phyloP scores from a whole-genome alignment of 1,140 invertebrate genomes.

The Homalodisca vitripennis region DNA sequence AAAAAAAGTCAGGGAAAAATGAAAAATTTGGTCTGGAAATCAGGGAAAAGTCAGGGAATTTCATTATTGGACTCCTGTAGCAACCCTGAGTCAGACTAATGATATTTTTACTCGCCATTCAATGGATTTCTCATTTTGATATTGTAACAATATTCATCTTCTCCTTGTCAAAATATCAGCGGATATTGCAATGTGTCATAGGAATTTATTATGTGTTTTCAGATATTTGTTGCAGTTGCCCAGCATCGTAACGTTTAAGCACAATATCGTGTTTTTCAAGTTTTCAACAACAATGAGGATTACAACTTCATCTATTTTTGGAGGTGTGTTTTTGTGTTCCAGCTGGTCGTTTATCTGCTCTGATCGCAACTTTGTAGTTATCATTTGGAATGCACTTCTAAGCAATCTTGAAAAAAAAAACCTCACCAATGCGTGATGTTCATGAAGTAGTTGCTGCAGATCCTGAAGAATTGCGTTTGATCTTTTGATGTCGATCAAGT shows the following conservation, averaged over 20 bases:
- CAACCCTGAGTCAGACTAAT: no score
- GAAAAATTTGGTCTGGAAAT: no score
- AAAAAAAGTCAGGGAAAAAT: no score
- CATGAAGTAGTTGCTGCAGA: constrained; percentile 40
- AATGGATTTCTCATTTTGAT: constrained; percentile 23
- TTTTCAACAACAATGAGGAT: constrained; percentile 41
- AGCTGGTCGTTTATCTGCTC: constrained; percentile 42
- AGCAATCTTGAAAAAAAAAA: constrained; percentile 42
- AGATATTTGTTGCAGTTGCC: constrained; percentile 29
- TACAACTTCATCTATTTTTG: constrained; percentile 40
- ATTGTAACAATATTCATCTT: constrained; percentile 37
- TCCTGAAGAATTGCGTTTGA: constrained; percentile 28
- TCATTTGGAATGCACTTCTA: constrained; percentile 37
- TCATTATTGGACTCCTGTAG: no score
- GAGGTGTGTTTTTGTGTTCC: constrained; percentile 40
- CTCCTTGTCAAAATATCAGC: constrained; percentile 44
- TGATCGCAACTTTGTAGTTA: constrained; percentile 38
- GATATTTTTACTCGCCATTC: no score
- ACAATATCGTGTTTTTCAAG: constrained; percentile 43
- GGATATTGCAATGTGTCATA: constrained; percentile 49
- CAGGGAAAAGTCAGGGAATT: no score
- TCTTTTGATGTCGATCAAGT: constrained; percentile 27
- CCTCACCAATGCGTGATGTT: constrained; percentile 39
- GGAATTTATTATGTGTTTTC: constrained; percentile 44
- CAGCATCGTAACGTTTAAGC: constrained; percentile 37